Evolutionary conservation across 1,140 invertebrate species (phyloP).

Genomic region (Adoxophyes honmai): DNA sequence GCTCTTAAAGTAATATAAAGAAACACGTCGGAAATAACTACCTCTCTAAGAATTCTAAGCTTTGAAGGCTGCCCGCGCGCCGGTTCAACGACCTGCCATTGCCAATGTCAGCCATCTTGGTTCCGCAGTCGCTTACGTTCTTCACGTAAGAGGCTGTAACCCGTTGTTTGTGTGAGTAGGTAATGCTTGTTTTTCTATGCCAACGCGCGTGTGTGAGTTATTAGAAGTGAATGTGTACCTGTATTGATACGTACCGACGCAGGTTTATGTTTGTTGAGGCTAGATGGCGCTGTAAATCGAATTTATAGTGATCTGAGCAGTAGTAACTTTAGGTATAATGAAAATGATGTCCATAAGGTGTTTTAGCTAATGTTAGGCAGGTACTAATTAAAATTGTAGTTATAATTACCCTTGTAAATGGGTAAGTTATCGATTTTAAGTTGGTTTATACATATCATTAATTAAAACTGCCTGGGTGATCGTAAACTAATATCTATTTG

Average conservation of each 20-base stretch:
- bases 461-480: too few relatives aligned
- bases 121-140: slow-evolving; percentile 73
- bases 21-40: slow-evolving; percentile 59
- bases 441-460: too few relatives aligned
- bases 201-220: slow-evolving; percentile 40
- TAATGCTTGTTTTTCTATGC: slow-evolving; percentile 72
- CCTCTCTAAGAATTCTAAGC: slow-evolving; percentile 74
- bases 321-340: too few relatives aligned
- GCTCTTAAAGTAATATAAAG: slow-evolving; percentile 40
- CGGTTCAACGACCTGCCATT: slow-evolving; percentile 68
- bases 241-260: slow-evolving; percentile 15
- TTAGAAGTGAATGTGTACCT: slow-evolving; percentile 49
- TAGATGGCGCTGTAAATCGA: slow-evolving; percentile 46
- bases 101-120: slow-evolving; percentile 76
- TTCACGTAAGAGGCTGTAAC: slow-evolving; percentile 74
- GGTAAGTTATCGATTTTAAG: too few relatives aligned
- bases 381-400: too few relatives aligned
- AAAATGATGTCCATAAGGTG: too few relatives aligned
- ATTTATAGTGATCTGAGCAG: too few relatives aligned
- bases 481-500: too few relatives aligned
- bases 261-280: slow-evolving; percentile 31
- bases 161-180: slow-evolving; percentile 51
- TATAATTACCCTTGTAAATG: too few relatives aligned
- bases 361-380: too few relatives aligned
- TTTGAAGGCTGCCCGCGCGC: slow-evolving; percentile 68